Percentiles rank a stretch among this genome's conserved stretches.
These are phyloP conservation scores for Drosophila parabipectinata DNA, from an alignment of 1,140 invertebrate species.

Conservation along the genomic window DNA sequence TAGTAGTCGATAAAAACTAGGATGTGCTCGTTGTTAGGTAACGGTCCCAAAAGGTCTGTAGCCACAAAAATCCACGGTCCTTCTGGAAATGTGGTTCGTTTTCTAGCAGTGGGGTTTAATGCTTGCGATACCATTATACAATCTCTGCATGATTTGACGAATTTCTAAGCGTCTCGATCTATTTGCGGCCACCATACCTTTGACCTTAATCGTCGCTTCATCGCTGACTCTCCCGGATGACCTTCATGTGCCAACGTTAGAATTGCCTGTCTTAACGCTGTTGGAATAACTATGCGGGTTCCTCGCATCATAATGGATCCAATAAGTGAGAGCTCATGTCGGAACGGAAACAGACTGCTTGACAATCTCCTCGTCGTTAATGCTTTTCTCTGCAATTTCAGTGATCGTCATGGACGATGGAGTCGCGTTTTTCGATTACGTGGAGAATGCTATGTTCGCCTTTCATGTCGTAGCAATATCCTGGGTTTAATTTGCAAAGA, in stretches of 20 bases:
- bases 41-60: conserved; percentile 17
- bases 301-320: conserved; percentile 19
- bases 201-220: conserved; percentile 85
- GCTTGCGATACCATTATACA: conserved; percentile 64
- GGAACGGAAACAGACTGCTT: conserved; percentile 26
- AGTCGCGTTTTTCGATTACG: neutral
- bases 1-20: conserved; percentile 33
- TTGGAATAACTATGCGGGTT: conserved; percentile 65
- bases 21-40: conserved; percentile 27
- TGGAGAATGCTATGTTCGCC: too few species aligned
- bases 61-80: conserved; percentile 26
- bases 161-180: conserved; percentile 84
- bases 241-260: conserved; percentile 83
- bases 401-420: conserved; percentile 21
- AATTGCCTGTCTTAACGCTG: conserved; percentile 46
- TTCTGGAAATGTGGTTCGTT: conserved; percentile 15
- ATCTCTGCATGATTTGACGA: conserved; percentile 83
- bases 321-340: conserved; percentile 24
- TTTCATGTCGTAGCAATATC: too few species aligned
- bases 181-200: conserved; percentile 86
- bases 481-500: too few species aligned
- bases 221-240: conserved; percentile 85
- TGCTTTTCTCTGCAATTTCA: conserved; percentile 7
- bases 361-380: conserved; percentile 22
- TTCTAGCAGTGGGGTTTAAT: conserved; percentile 16